Base-by-base conservation (phyloP, 2,888 invertebrate species). In the Spilarctia lutea region DNA sequence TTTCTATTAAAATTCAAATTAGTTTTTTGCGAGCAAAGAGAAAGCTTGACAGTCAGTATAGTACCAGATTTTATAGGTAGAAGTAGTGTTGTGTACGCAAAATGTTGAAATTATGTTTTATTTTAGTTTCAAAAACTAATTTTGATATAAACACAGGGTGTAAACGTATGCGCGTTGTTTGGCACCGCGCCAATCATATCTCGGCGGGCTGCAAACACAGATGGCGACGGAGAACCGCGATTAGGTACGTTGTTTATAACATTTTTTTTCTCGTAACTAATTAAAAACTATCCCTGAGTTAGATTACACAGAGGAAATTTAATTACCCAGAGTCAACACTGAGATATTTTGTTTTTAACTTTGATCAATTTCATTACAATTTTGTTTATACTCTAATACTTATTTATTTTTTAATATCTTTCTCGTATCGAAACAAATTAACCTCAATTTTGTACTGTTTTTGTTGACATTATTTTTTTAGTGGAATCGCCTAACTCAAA, bases 1-100 rank as follows among this genome's bases (percentile, higher is more conserved):
- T 94, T 94, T 93, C 91, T 91, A 91, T 92, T 84, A 91, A 93
- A 92, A 96, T 96, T 95, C 92, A 96, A 96, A 96, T 94, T 86
- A 93, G 91, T 92, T 94, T 95, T 95, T 92, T 86, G 93, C 93
- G 77, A 78, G 88, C 81, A 88, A 93, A 94, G 94, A 94, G 96
- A 96, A 96, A 96, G 95, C 94, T 82, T 73, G 35, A 68, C 78
- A 82, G 88, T 86, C 93, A 95, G 95, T 95, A 79, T 85, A 86
- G 84, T 86, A 83, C 83, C 81, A 91, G 91, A 90, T 91, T 91
- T 91, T 89, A 92, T 74, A 77, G 91, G 91, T 87, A 92, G 88
- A 91, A 93, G 94, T 92, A 89, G 94, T 94, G 94, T 78, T 81
- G 85, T 79, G 84, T 85, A 87, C 87, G 82, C 78, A 86, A 88